A percentile compares a stretch with the other conserved stretches of the same genome.
These are phyloP conservation scores for Chroicocephalus ridibundus DNA, from an alignment of 2,113 vertebrate species.

Conservation along the genomic window DNA sequence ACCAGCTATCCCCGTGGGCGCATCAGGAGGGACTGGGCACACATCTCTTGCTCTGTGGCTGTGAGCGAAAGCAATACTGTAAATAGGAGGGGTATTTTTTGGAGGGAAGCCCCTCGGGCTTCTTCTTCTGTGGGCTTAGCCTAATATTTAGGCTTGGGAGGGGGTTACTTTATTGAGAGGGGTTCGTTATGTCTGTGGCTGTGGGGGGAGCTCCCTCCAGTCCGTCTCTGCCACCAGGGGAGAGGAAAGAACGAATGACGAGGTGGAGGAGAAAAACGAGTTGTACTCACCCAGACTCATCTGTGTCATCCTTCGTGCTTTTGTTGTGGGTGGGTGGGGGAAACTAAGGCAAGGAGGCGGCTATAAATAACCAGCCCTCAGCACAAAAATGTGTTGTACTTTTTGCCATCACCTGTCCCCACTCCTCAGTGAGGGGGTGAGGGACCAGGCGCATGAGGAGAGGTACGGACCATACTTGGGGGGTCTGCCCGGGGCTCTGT, in stretches of 20 bases:
- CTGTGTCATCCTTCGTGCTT: background rate
- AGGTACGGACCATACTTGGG: accelerated
- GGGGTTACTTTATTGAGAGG: slow-evolving; percentile 6
- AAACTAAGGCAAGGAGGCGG: background rate
- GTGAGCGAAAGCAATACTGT: slow-evolving; percentile 39
- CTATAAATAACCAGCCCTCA: background rate
- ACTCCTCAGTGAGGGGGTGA: background rate
- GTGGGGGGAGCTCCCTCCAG: background rate
- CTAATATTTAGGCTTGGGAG: slow-evolving; percentile 64
- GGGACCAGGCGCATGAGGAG: background rate
- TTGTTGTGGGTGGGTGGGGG: background rate
- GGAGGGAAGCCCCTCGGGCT: background rate
- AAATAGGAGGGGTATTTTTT: slow-evolving; percentile 38
- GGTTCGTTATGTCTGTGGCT: background rate
- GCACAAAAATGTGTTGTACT: background rate
- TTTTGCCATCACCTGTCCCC: background rate
- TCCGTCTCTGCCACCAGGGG: background rate
- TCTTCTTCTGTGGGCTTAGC: slow-evolving; percentile 10
- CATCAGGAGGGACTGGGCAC: background rate
- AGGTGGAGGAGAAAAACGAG: background rate
- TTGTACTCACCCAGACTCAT: slow-evolving; percentile 2
- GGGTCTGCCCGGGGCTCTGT: background rate
- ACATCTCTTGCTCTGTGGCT: background rate
- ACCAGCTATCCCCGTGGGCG: accelerated
- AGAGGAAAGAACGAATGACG: background rate